These are phyloP conservation scores for Gastrophryne carolinensis DNA, from an alignment of 2,797 vertebrate genomes.

Conservation along the genomic window DNA sequence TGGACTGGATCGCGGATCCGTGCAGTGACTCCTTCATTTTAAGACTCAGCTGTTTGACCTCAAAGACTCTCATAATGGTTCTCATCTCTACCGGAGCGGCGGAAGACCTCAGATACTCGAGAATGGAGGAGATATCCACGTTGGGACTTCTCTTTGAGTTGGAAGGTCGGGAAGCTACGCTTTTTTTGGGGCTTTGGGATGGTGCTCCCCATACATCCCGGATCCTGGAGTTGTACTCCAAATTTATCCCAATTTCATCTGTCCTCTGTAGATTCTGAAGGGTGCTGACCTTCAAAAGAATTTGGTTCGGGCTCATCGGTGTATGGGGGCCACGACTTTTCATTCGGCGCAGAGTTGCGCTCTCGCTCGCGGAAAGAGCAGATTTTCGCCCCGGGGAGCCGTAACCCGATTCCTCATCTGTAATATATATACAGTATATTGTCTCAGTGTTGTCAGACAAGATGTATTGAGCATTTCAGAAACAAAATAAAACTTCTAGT, in stretches of 20 bases:
- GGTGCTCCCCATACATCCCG: constrained; percentile 62
- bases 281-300: constrained; percentile 66
- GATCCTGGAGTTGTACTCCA: constrained; percentile 55
- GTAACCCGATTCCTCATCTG: constrained; percentile 40
- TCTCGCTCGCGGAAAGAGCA: constrained; percentile 53
- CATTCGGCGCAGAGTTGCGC: constrained; percentile 42
- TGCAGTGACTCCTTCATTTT: constrained; percentile 58
- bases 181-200: background rate
- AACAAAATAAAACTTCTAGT: no score
- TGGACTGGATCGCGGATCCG: constrained; percentile 56
- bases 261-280: constrained; percentile 59
- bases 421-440: background rate
- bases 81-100: constrained; percentile 37
- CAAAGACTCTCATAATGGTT: constrained; percentile 54
- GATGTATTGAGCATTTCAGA: no score
- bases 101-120: constrained; percentile 24
- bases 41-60: constrained; percentile 60
- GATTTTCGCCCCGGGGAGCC: background rate
- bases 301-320: constrained; percentile 57
- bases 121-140: constrained; percentile 28
- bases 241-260: constrained; percentile 57
- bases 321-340: constrained; percentile 58
- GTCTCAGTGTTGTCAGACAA: background rate
- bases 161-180: background rate
- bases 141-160: background rate